phyloP scores from a whole-genome alignment of 2,888 invertebrate genomes.

The Syritta pipiens region DNA sequence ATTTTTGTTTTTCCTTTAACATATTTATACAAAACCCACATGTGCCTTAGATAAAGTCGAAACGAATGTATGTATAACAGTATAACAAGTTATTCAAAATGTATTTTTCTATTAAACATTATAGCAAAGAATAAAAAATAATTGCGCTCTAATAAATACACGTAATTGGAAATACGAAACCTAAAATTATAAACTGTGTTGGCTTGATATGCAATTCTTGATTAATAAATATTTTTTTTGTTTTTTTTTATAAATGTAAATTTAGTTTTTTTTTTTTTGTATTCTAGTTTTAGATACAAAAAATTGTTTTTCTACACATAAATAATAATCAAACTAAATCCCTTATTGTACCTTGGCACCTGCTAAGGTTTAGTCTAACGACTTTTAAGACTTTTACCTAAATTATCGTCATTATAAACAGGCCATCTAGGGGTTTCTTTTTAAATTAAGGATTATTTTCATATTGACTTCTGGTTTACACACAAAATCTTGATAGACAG shows the following conservation, averaged over 20 bases:
- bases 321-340: too few relatives aligned
- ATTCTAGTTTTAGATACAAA: too few relatives aligned
- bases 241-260: conserved; percentile 26
- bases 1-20: conserved; percentile 7
- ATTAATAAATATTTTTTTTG: conserved; percentile 49
- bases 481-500: too few relatives aligned
- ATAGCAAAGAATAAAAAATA: conserved; percentile 14
- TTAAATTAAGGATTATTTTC: too few relatives aligned
- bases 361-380: too few relatives aligned
- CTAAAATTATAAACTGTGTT: conserved; percentile 43
- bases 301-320: too few relatives aligned
- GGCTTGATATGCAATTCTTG: conserved; percentile 45
- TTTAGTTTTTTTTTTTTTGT: background rate
- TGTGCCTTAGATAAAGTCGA: conserved; percentile 63
- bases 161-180: conserved; percentile 20
- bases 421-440: too few relatives aligned
- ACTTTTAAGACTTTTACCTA: too few relatives aligned
- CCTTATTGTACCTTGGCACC: too few relatives aligned
- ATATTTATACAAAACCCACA: conserved; percentile 49
- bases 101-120: conserved; percentile 53
- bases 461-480: too few relatives aligned
- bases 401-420: too few relatives aligned
- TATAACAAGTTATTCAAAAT: conserved; percentile 42
- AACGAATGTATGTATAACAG: conserved; percentile 34
- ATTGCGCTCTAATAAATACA: background rate